Evolutionary conservation across 2,888 invertebrate species (phyloP), one percentile per base, ranked within the genome.

Genomic region (Mesochorus sp.): DNA sequence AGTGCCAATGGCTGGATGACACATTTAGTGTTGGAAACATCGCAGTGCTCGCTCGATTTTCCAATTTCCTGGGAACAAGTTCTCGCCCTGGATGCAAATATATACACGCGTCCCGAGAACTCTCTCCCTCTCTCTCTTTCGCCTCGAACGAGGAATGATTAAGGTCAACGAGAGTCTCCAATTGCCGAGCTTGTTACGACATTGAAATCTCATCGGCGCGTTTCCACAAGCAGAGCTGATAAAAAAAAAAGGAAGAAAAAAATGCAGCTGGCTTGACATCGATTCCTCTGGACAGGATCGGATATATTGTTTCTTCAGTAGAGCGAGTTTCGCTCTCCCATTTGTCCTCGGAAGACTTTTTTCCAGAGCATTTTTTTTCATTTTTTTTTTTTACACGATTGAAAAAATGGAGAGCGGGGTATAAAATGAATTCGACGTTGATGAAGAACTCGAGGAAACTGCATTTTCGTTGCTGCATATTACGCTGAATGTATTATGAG

Each of bases 151-250:
- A 24, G 28, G 59, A 77, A 47, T 67, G 51, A 72, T 67, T 67
- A 68, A 77, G 72, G 77, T 59, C 72, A 72, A 76, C 67, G 61
- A 61, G 72, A 61, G 34, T 72, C 72, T 62, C 72, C 10, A 49
- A 67, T 72, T 72, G 72, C 37, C 51, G 34, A 34, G 12, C 71
- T 53, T 47, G 66, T 76, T 61, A 61, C 71, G 72, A 72, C 67
- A 55, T 31, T 67, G 71, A 67, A 59, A 76, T 61, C 55, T 67
- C 72, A 47, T 12, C 21, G 47, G 12, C 21, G 10, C 49, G 10
- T 5, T 31, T 8, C 19, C 19, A 6, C n/a, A 21, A 21, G 1
- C 37, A n/a, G 39, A 59, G 42, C 1, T 8, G 14, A 8, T 47
- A 14, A 24, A 49, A 42, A 44, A 42, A n/a, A 14, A 37, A 21